phyloP scores from a whole-genome alignment of 1,140 invertebrate species.

The Trachymyrmex septentrionalis region DNA sequence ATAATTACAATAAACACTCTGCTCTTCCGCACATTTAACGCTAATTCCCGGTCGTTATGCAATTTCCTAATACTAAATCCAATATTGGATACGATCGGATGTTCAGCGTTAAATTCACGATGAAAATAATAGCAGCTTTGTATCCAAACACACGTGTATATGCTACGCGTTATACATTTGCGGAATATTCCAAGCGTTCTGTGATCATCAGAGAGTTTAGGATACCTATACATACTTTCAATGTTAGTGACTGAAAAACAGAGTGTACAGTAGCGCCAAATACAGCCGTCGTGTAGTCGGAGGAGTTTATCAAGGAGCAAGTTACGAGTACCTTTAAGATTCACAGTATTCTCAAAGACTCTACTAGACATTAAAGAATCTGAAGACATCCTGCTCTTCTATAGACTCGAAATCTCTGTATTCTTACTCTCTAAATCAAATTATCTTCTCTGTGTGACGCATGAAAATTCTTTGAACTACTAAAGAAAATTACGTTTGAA shows the following conservation, averaged over 20 bases:
- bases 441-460: slow-evolving; percentile 10
- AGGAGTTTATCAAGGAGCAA: slow-evolving; percentile 30
- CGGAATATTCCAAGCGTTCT: slow-evolving; percentile 38
- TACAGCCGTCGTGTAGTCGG: slow-evolving; percentile 46
- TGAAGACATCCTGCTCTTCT: slow-evolving; percentile 35
- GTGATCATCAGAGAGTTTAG: slow-evolving; percentile 28
- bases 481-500: slow-evolving; percentile 31
- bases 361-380: slow-evolving; percentile 45
- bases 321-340: slow-evolving; percentile 39
- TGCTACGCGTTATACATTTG: not conserved
- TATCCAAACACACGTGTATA: not conserved
- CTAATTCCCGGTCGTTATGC: not conserved
- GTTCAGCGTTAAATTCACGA: slow-evolving; percentile 20
- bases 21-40: not conserved
- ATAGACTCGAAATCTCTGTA: slow-evolving; percentile 4
- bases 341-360: not conserved
- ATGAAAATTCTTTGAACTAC: slow-evolving; percentile 2
- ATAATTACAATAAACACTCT: slow-evolving; percentile 46
- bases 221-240: slow-evolving; percentile 50
- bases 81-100: slow-evolving; percentile 16
- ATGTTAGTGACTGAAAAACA: slow-evolving; percentile 32
- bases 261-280: slow-evolving; percentile 27
- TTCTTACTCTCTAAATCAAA: slow-evolving; percentile 36
- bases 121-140: not conserved
- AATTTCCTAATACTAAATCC: slow-evolving; percentile 1